These are phyloP conservation scores for Sphaerophoria rueppellii DNA, from an alignment of 2,888 invertebrate genomes.

Conservation along the genomic window DNA sequence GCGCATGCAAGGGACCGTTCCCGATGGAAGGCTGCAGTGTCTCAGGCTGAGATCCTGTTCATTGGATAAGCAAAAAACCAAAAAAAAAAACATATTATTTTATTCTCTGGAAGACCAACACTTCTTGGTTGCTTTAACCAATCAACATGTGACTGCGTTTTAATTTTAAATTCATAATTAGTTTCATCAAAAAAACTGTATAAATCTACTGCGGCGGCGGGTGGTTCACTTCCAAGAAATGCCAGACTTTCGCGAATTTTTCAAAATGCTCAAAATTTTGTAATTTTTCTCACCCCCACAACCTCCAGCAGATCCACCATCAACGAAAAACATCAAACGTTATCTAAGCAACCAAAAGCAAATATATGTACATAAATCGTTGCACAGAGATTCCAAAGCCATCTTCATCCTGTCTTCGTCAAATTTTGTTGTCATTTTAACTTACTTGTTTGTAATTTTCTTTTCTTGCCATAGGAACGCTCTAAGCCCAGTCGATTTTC, in stretches of 20 bases:
- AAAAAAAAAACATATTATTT: no score
- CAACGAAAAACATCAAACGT: neutral
- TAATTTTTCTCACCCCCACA: conserved; percentile 5
- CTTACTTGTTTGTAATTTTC: conserved; percentile 2
- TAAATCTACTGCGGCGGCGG: neutral
- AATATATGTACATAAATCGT: conserved; percentile 22
- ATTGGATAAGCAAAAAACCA: no score
- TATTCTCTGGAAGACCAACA: no score
- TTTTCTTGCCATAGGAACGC: conserved; percentile 16
- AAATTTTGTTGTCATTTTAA: conserved; percentile 1
- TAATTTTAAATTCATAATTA: conserved; percentile 53
- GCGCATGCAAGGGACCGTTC: no score
- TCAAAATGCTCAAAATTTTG: conserved; percentile 32
- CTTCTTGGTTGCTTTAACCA: neutral
- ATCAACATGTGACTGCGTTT: conserved; percentile 7
- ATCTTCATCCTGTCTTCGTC: neutral
- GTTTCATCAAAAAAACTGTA: conserved; percentile 14
- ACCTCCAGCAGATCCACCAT: conserved; percentile 12
- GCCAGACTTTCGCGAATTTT: conserved; percentile 35
- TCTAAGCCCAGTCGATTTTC: conserved; percentile 52
- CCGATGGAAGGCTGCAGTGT: no score
- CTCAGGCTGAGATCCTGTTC: no score
- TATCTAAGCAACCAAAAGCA: conserved; percentile 34
- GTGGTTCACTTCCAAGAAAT: conserved; percentile 8
- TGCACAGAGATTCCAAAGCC: conserved; percentile 5